Base-by-base conservation (phyloP, 2,797 vertebrate genomes). In the Siniperca obscura region DNA sequence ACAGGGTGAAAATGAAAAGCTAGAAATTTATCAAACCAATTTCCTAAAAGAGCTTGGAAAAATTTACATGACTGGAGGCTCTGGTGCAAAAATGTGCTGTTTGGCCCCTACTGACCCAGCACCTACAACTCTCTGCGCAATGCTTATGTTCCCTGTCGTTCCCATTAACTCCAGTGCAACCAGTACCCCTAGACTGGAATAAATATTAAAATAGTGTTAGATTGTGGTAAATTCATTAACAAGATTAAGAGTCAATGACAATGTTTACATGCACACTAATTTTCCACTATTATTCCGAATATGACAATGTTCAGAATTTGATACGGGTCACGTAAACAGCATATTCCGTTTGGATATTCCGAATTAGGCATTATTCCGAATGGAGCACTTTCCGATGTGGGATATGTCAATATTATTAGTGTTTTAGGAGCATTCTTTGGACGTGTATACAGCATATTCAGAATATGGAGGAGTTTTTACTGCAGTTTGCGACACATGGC, bases 121-220 rank as follows among this genome's bases (percentile, higher is more conserved):
- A 30, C 12, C 7, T 3, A n/a, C 36, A 11, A 55, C n/a, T 42
- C 44, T 22, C 34, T 46, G n/a, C 7, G 8, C 42, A 14, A 48
- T 48, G 46, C 17, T 16, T 17, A 7, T 48, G 46, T 21, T 12
- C 5, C 11, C 25, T 14, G 11, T 46, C 36, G 22, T 64, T 70
- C 4, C 25, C 17, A 69, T 62, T 38, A 27, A 75, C 42, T 36
- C 25, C 55, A 57, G 25, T 64, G 65, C 42, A 76, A 50, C 34
- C 16, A 64, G 2, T 22, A n/a, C 22, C 42, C 3, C 8, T 3
- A 27, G 59, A n/a, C 1, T 53, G 25, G 36, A 52, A 59, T 19
- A 57, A 11, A 40, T 38, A 46, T 11, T 25, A 7, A 21, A 50
- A 25, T 16, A 6, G 11, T 44, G 6, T 46, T 25, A n/a, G 48